Base-by-base conservation (phyloP, 2,797 vertebrate species). In the Neosilurus hyrtlii region DNA sequence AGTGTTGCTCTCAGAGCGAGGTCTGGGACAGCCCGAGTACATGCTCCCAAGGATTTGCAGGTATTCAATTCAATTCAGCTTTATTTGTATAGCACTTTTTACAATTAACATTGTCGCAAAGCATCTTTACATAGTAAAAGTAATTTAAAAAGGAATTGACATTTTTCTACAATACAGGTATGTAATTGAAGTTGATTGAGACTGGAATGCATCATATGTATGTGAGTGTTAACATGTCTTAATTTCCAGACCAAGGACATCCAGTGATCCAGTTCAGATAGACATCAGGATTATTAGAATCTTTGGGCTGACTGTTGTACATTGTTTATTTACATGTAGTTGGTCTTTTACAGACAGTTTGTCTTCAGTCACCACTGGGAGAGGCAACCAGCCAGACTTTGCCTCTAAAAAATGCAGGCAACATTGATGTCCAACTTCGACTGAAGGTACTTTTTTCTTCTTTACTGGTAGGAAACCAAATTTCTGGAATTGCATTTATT, bases 371-470 rank as follows among this genome's bases (percentile, higher is more conserved):
- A 79, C 86, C 82, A 37, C 84, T 94, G 90, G 94, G 94, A 90
- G 95, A 94, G 88, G 94, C 93, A 83, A 88, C 91, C 86, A 94
- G 94, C 83, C 96, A 96, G 88, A 93, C 90, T 8, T 92, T 99
- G 86, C 97, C 97, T 0, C 92, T 99, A 91, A 96, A 96, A 92
- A 99, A 99, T 92, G 96, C 96, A 82, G 98, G 98, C 80, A 99
- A 99, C 92, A 97, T 99, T 87, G 91, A 93, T 22, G 96, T 98
- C 79, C 89, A 93, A 88, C 93, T 99, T 84, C 95, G 95, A 90
- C 88, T 98, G 37, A 94, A 93, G 94, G 95, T 95, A 91, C 43
- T 1, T 79, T 1, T 24, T 35, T 37, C 14, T 76, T 61, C 68
- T 1, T 2, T 56, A 16, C 12, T 71, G 49, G 57, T 4, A 26